A percentile compares a stretch with the other conserved stretches of the same genome.
Evolutionary conservation across 2,113 vertebrate species (phyloP).

Genomic region (Carassius gibelio): DNA sequence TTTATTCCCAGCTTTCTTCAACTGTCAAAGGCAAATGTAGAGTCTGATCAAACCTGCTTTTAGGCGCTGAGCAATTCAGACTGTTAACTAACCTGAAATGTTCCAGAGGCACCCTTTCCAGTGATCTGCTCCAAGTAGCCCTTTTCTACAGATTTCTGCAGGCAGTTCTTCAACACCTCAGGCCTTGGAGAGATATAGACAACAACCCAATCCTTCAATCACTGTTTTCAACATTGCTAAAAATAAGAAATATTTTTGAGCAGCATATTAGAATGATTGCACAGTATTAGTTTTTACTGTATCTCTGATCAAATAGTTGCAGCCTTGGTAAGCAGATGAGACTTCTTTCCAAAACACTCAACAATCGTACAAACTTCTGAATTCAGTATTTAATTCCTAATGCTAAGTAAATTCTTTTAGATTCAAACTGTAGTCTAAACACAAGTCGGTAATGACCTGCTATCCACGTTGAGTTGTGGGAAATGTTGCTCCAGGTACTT

Average conservation of each 20-base stretch:
- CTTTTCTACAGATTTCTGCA: conserved; percentile 92
- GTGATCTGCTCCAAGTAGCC: conserved; percentile 96
- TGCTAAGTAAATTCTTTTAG: background rate
- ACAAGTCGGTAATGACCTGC: conserved; percentile 75
- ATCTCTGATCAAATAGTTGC: too few species aligned
- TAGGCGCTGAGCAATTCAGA: background rate
- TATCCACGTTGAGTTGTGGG: conserved; percentile 88
- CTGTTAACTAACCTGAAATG: conserved; percentile 86
- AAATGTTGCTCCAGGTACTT: conserved; percentile 97
- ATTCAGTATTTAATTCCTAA: too few species aligned
- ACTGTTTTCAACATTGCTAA: too few species aligned
- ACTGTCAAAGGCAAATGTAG: conserved; percentile 69
- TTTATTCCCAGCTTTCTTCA: conserved; percentile 92
- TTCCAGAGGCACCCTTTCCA: conserved; percentile 94
- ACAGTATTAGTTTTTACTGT: too few species aligned
- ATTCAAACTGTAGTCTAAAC: background rate
- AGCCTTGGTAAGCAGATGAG: too few species aligned
- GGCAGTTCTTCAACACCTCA: conserved; percentile 89
- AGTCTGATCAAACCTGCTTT: background rate
- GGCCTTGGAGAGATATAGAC: conserved; percentile 76
- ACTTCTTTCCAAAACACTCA: too few species aligned
- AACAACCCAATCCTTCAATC: background rate
- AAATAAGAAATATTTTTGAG: too few species aligned
- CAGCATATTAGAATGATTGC: background rate
- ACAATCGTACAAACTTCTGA: too few species aligned